phyloP scores from a whole-genome alignment of 2,888 invertebrate species.

The Leptura quadrifasciata region DNA sequence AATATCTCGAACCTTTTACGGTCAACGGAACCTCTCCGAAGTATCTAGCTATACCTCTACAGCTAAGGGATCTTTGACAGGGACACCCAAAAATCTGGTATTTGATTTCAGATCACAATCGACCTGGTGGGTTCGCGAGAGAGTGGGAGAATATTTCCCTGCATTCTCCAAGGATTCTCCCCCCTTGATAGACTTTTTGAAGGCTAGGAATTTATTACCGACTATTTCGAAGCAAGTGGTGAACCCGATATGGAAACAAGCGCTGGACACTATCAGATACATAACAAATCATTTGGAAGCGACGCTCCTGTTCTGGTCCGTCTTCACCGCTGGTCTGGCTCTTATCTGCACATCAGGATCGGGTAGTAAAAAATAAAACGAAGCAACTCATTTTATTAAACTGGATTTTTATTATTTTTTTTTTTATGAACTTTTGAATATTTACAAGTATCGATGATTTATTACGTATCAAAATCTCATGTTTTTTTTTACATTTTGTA shows the following conservation, averaged over 20 bases:
- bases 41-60: no score
- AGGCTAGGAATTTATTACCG: conserved; percentile 76
- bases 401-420: conserved; percentile 3
- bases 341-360: conserved; percentile 69
- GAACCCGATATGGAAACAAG: conserved; percentile 72
- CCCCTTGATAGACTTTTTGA: conserved; percentile 77
- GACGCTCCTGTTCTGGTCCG: conserved; percentile 76
- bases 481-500: neutral
- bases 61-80: no score
- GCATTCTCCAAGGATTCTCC: conserved; percentile 77
- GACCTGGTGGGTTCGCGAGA: conserved; percentile 78
- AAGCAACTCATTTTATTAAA: neutral
- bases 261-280: conserved; percentile 74
- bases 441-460: conserved; percentile 3
- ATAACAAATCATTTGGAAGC: conserved; percentile 75
- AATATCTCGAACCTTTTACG: no score
- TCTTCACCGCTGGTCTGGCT: conserved; percentile 77
- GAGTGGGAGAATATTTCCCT: conserved; percentile 78
- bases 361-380: conserved; percentile 30
- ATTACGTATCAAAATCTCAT: neutral
- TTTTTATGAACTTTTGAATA: neutral
- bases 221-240: conserved; percentile 66
- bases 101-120: conserved; percentile 65
- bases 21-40: no score
- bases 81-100: neutral